Base-by-base conservation (phyloP, 2,888 invertebrate species). In the Capitulum mitella region DNA sequence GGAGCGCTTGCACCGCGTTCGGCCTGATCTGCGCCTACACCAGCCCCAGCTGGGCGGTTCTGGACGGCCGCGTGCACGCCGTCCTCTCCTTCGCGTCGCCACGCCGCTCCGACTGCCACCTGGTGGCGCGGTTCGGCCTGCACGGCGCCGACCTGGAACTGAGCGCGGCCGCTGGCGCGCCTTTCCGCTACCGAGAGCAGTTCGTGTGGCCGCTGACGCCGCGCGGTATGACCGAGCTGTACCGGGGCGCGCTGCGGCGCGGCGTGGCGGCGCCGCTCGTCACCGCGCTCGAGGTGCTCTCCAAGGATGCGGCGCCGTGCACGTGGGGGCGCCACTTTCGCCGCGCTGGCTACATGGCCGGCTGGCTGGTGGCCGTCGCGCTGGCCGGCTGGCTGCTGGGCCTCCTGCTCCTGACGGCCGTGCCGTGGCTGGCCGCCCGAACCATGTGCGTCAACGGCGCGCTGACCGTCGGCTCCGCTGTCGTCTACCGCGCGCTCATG, bases 301-400 rank as follows among this genome's bases (percentile, higher is more conserved):
- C 70, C 70, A 70, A 70, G 37, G 70, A 70, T 19, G 70, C 70
- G 6, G 70, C 22, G 19, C 70, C 70, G 26, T 70, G 70, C 26
- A 40, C 70, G 1, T 70, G 26, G 22, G 40, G 70, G 2, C 37
- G 70, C 40, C 70, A 70, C 40, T 40, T 70, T 26, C 70, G 70
- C 22, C 37, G 70, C 37, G 70, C 70, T 16, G 70, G 70, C 37
- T 70, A 70, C 70, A 26, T 40, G 37, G 37, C 70, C 40, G 22
- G 40, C 40, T 70, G 70, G 70, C 70, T 70, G 40, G 26, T 40
- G 37, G 12, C 6, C 1, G 26, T 0, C 1, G 40, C 40, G 22
- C 26, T 70, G 10, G 70, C 70, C 37, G 70, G 22, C 26, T 70
- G 70, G 70, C 5, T 40, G 70, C 40, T 22, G 5, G 29, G 37